phyloP scores from a whole-genome alignment of 2,113 vertebrate genomes.

The Heteronetta atricapilla region DNA sequence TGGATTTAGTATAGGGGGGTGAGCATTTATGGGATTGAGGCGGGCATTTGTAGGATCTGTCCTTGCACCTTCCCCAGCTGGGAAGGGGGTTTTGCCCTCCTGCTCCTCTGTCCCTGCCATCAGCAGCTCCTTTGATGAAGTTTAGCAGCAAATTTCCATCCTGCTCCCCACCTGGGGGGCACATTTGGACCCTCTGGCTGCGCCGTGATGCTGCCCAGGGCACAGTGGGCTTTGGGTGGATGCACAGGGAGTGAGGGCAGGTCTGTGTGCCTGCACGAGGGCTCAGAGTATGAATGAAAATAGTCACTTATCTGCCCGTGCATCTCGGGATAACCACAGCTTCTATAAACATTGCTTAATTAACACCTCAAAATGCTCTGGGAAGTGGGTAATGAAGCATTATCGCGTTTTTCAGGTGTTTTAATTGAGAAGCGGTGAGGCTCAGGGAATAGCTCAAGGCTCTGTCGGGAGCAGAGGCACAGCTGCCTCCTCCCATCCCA shows the following conservation, averaged over 20 bases:
- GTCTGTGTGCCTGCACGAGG: background rate
- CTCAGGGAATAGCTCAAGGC: slow-evolving; percentile 36
- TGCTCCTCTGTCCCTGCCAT: background rate
- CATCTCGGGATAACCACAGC: slow-evolving; percentile 25
- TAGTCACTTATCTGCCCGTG: background rate
- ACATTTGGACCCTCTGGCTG: rapidly evolving
- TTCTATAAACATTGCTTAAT: slow-evolving; percentile 33
- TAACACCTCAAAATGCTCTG: slow-evolving; percentile 49
- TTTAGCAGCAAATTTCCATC: background rate
- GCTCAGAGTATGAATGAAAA: background rate
- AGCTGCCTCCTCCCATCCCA: background rate
- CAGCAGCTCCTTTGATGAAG: background rate
- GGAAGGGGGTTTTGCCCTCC: background rate
- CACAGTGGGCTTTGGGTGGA: background rate
- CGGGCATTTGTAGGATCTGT: background rate
- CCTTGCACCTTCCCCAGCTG: background rate
- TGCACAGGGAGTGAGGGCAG: background rate
- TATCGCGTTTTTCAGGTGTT: background rate
- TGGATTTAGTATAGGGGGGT: rapidly evolving
- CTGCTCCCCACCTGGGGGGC: rapidly evolving
- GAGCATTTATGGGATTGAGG: background rate
- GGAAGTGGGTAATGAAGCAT: slow-evolving; percentile 49
- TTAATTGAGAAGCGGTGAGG: slow-evolving; percentile 34
- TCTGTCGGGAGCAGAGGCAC: rapidly evolving
- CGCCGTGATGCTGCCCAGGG: rapidly evolving